Percentiles rank a stretch among this genome's conserved stretches.
Evolutionary conservation across 2,888 invertebrate genomes (phyloP).

Genomic region (Dusona sp.): DNA sequence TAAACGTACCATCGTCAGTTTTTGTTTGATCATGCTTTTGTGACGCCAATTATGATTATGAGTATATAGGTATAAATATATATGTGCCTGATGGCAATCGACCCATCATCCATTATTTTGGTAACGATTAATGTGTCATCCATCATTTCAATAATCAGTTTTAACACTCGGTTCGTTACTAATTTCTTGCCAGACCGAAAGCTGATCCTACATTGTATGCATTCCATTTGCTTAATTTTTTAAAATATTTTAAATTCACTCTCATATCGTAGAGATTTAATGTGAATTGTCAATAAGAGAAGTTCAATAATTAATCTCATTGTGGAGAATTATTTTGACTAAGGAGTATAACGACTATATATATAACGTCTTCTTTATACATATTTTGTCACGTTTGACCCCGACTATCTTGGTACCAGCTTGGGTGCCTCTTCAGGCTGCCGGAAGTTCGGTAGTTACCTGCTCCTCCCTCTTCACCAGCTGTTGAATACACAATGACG

Average conservation of each 20-base stretch:
- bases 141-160: neutral
- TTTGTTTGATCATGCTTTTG: constrained; percentile 39
- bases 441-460: constrained; percentile 62
- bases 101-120: neutral
- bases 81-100: neutral
- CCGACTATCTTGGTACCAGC: constrained; percentile 52
- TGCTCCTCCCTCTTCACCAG: constrained; percentile 47
- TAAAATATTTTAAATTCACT: neutral
- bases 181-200: neutral
- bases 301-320: no score
- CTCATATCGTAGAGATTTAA: neutral
- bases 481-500: constrained; percentile 24
- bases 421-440: constrained; percentile 26
- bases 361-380: constrained; percentile 29
- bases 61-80: neutral
- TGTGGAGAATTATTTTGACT: no score
- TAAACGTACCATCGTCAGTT: constrained; percentile 65
- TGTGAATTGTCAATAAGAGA: no score
- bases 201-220: neutral
- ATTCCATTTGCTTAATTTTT: neutral
- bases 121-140: neutral
- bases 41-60: constrained; percentile 28
- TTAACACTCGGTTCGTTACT: neutral
- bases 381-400: constrained; percentile 36
- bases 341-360: neutral